These are phyloP conservation scores for Momotus momota DNA, from an alignment of 2,797 vertebrate genomes.

Conservation along the genomic window DNA sequence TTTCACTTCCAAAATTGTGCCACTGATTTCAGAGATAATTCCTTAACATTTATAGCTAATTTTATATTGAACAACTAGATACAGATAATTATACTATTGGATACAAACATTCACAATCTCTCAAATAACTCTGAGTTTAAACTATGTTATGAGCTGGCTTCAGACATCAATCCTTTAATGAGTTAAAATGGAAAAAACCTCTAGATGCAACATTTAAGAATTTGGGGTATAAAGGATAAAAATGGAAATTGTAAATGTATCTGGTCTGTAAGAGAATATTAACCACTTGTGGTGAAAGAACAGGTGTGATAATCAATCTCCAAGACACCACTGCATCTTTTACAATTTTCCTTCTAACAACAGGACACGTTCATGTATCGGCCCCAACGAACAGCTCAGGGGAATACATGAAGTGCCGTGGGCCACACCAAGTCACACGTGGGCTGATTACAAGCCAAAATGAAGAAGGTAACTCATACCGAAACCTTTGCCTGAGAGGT, in stretches of 20 bases:
- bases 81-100: background rate
- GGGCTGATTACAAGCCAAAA: background rate
- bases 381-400: background rate
- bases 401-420: background rate
- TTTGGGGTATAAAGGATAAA: background rate
- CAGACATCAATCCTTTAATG: fast-evolving
- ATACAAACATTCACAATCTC: background rate
- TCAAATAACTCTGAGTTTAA: background rate
- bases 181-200: background rate
- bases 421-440: too few species aligned
- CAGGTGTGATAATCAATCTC: background rate
- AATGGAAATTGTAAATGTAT: background rate
- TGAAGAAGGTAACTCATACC: background rate
- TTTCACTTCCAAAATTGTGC: background rate
- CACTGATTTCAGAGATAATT: background rate
- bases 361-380: background rate
- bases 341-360: background rate
- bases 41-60: background rate
- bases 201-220: background rate
- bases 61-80: background rate
- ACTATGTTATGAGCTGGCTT: background rate
- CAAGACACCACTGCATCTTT: background rate
- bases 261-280: background rate
- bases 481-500: background rate
- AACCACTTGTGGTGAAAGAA: background rate